A percentile compares a stretch with the other conserved stretches of the same genome.
Evolutionary conservation across 2,888 invertebrate genomes (phyloP).

Genomic region (Sesia bembeciformis): DNA sequence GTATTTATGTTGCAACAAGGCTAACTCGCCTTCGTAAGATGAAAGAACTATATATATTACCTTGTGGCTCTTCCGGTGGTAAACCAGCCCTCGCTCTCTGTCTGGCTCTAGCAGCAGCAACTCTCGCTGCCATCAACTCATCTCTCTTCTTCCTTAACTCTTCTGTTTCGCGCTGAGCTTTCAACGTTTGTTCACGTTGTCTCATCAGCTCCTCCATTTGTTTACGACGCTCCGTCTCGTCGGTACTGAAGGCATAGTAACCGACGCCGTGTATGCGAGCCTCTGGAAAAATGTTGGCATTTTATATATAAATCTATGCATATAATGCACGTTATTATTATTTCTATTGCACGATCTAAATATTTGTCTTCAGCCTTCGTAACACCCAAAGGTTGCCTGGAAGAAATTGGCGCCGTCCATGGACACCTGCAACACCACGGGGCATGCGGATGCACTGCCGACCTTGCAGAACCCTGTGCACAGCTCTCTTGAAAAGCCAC

Average conservation of each 20-base stretch:
- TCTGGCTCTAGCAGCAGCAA: slow-evolving; percentile 83
- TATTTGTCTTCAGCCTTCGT: no score
- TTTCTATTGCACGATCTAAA: no score
- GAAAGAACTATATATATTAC: slow-evolving; percentile 18
- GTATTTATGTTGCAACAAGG: no score
- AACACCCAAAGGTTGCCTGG: no score
- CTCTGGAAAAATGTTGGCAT: slow-evolving; percentile 68
- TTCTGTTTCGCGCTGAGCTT: slow-evolving; percentile 78
- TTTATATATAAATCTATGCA: no score
- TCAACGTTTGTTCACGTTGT: slow-evolving; percentile 80
- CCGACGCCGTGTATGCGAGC: slow-evolving; percentile 94
- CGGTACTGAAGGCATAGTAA: slow-evolving; percentile 92
- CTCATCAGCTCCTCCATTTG: slow-evolving; percentile 87
- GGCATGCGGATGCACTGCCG: no score
- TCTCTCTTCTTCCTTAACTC: slow-evolving; percentile 76
- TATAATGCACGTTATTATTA: no score
- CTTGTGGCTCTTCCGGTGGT: slow-evolving; percentile 77
- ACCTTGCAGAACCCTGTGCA: no score
- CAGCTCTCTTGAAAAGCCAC: no score
- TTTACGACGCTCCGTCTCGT: slow-evolving; percentile 83
- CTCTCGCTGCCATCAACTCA: slow-evolving; percentile 78
- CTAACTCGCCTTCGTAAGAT: no score
- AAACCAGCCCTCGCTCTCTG: slow-evolving; percentile 82
- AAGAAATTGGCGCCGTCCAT: no score
- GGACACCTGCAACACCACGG: no score